Evolutionary conservation across 1,140 invertebrate species (phyloP), one percentile per base, ranked within the genome.

Genomic region (Onthophagus taurus): DNA sequence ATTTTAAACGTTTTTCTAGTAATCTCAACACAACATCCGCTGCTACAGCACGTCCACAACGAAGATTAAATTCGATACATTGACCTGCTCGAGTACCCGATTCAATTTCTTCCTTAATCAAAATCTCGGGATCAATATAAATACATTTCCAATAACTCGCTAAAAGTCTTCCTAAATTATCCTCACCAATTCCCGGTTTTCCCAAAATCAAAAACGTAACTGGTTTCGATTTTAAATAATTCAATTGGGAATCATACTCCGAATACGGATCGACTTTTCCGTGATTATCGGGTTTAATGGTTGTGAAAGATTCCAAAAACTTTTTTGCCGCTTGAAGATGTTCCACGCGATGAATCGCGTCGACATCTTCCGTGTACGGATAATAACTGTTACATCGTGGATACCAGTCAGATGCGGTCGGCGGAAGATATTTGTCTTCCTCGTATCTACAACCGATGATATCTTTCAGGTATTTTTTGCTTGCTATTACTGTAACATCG

Each of bases 191-290:
- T 2, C 68, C 72, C 3, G 74, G 71, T 65, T 77, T 77, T 0
- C 74, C 70, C 16, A 77, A 46, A 49, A 78, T 69, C 20, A 74
- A 48, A 47, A 72, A 78, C 21, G 63, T 69, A n/a, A 64, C 64
- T 7, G 76, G 75, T 42, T 66, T 66, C 1, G 57, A 57, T 37
- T 51, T 49, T 18, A 78, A 56, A 52, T 69, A 72, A 23, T 60
- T 52, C 41, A 63, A 57, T 53, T 72, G 70, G 2, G 72, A 67
- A 49, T 70, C 65, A 41, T 63, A 45, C 31, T 64, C 66, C 8
- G 34, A 50, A 38, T 64, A 63, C 11, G 37, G 43, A 41, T 58
- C 59, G 29, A 21, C 30, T 41, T 21, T 26, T 13, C 11, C 12
- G 30, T 38, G 41, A 38, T 19, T 5, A 38, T 31, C 21, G 7